Evolutionary conservation across 2,113 vertebrate species (phyloP).

Genomic region (Smithornis capensis): DNA sequence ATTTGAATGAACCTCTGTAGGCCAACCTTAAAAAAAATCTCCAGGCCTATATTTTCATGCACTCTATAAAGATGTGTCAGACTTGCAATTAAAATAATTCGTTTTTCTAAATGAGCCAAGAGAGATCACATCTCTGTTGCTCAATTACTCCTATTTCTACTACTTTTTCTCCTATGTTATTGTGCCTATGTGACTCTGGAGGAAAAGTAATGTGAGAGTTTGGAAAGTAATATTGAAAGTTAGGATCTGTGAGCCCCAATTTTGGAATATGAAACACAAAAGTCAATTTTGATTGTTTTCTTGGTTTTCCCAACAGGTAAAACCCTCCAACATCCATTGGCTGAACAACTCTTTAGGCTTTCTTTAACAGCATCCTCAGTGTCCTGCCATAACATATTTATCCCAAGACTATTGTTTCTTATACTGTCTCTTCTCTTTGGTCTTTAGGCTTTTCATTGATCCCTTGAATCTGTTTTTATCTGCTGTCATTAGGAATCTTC

Average conservation of each 20-base stretch:
- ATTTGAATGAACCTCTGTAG: slow-evolving; percentile 43
- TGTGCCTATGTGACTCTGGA: not conserved
- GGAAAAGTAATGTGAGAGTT: not conserved
- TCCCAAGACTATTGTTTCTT: not conserved
- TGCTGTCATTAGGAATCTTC: not conserved
- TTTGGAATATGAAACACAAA: not conserved
- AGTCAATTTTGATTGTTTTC: not conserved
- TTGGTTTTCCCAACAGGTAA: not conserved
- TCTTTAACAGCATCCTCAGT: not conserved
- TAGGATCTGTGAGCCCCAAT: not conserved
- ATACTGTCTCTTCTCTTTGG: not conserved
- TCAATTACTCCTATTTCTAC: slow-evolving; percentile 35
- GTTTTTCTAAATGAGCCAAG: slow-evolving; percentile 20
- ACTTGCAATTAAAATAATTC: slow-evolving; percentile 44
- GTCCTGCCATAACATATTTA: not conserved
- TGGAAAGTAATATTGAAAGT: not conserved
- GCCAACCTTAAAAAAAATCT: slow-evolving; percentile 25
- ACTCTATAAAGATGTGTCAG: slow-evolving; percentile 36
- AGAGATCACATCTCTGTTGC: slow-evolving; percentile 44
- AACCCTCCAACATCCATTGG: not conserved
- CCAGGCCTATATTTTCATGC: not conserved
- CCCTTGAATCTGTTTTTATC: not conserved
- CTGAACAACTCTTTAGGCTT: not conserved
- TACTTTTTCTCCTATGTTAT: not conserved
- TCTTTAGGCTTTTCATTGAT: not conserved